phyloP scores from a whole-genome alignment of 1,140 invertebrate species.

The Leptinotarsa texana region DNA sequence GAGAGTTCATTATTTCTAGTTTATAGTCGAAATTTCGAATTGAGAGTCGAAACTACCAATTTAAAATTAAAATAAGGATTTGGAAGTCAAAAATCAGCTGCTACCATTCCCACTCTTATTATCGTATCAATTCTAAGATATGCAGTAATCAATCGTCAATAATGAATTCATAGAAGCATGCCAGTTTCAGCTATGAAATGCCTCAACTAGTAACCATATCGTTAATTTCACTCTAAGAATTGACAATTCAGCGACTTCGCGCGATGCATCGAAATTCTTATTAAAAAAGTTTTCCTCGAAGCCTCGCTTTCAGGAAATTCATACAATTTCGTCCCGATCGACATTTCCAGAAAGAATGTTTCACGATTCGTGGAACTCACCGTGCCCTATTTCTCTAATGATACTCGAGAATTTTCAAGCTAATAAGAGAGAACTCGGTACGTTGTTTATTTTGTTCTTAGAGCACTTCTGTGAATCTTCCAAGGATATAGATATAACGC shows the following conservation, averaged over 20 bases:
- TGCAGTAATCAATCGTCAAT: background rate
- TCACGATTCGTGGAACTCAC: background rate
- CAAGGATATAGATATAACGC: no score
- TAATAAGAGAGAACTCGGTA: background rate
- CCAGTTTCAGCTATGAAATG: background rate
- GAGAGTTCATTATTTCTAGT: no score
- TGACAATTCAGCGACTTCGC: background rate
- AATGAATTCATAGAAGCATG: background rate
- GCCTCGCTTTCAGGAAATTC: background rate
- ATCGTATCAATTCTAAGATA: no score
- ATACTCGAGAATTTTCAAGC: background rate
- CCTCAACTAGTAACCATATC: background rate
- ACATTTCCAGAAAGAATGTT: conserved; percentile 6
- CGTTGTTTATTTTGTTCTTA: background rate
- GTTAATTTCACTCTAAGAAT: background rate
- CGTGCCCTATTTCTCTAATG: background rate
- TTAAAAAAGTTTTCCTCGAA: background rate
- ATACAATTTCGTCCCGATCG: background rate
- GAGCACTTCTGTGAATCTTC: background rate
- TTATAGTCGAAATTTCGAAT: no score
- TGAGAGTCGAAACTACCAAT: no score
- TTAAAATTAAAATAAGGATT: no score
- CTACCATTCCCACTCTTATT: no score
- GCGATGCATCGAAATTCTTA: background rate
- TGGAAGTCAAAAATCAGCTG: no score